Base-by-base conservation (phyloP, 1,140 invertebrate genomes). In the Eufriesea mexicana region DNA sequence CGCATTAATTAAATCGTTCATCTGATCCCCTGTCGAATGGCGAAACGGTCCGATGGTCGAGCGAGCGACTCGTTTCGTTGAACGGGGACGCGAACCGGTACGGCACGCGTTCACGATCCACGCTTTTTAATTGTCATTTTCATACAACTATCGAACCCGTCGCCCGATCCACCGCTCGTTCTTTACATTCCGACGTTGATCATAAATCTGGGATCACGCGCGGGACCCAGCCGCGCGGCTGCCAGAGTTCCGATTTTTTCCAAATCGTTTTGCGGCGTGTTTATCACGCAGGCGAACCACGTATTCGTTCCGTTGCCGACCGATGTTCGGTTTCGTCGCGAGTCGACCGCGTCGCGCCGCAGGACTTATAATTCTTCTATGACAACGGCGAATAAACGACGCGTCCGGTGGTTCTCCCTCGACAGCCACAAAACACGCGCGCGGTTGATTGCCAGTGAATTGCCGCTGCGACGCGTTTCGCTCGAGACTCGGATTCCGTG, bases 361-460 rank as follows among this genome's bases (percentile, higher is more conserved):
- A 86, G 78, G 86, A 90, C 89, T 90, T 89, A 89, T 91, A 91
- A 91, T 88, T 91, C 89, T 90, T 89, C 89, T 91, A 91, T 91
- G 90, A 91, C 90, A 92, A 85, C 73, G 81, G 62, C 73, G 86
- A 92, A 91, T 90, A 89, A 91, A 92, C 91, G 89, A 79, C 78
- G 85, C 45, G 73, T 87, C 85, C 82, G 82, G 79, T 77, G 57
- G 28, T 70, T 85, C 86, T 92, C 91, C 90, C 91, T 74, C 59
- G 86, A 82, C 84, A 81, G 71, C 85, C 90, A 91, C 91, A 92
- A 92, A 92, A 91, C 90, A 91, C 90, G 91, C 90, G 86, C 71
- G 72, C 86, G 85, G 87, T 82, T 91, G 91, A 92, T 92, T 91
- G 91, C 90, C 86, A 88, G 88, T 91, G 91, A 92, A 92, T 92